Evolutionary conservation across 2,888 invertebrate species (phyloP), one percentile per base, ranked within the genome.

Genomic region (Lepidonotus clava): DNA sequence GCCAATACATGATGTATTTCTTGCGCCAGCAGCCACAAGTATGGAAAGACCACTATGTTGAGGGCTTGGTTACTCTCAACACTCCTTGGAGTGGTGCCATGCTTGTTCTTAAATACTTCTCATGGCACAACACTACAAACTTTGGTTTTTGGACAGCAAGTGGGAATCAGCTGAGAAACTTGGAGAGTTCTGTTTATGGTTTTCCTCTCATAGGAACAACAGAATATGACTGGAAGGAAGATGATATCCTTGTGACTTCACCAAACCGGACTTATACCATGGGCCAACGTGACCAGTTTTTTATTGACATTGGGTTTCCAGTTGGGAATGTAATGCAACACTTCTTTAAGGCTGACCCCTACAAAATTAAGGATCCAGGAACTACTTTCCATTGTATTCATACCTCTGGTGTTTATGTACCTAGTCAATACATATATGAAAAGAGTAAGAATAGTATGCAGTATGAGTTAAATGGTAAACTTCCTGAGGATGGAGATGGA

Each of bases 1-100:
- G 97, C 8, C 96, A 97, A 0, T 97, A 98, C 96, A 96, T 96
- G 0, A 95, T 97, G 87, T 96, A 97, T 91, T 98, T 98, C 94
- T 95, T 98, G 41, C 96, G 97, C 89, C 95, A 95, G 86, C 97
- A 98, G 94, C 95, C 95, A 0, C 88, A 71, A 32, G 76, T 32
- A n/a, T 87, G 87, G 87, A 87, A 87, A 56, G 56, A 87, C 28
- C 28, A 67, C 28, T 87, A 87, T 24, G 96, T 99, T 67, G 95
- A 95, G 87, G 21, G 56, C 18, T 46, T 61, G 11, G 66, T 84
- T 1, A 41, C 61, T 8, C 32, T 86, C 14, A 83, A 61, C 28
- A 40, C 86, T 24, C 86, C 86, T 8, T 86, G 86, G 86, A 53
- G 18, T 2, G 86, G 86, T 11, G 46, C n/a, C n/a, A n/a, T n/a